These are phyloP conservation scores for Pseudorasbora parva DNA, from an alignment of 2,113 vertebrate species.

Conservation along the genomic window DNA sequence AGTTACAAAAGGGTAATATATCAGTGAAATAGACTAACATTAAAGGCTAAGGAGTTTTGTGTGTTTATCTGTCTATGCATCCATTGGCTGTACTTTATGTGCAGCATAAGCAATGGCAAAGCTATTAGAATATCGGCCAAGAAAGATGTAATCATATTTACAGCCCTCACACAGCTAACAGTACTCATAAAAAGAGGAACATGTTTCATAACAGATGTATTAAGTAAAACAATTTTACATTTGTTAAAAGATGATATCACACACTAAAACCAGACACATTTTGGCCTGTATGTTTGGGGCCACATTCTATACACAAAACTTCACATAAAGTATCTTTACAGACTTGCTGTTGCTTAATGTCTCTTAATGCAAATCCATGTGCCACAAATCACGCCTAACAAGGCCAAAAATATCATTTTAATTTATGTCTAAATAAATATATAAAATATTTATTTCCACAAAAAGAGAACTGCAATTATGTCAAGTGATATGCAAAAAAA, in stretches of 20 bases:
- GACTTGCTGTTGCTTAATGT: background rate
- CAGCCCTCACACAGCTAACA: conserved; percentile 23
- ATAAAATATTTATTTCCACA: background rate
- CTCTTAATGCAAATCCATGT: background rate
- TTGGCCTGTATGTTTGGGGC: conserved; percentile 15
- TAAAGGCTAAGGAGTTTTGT: background rate
- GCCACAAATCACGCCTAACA: background rate
- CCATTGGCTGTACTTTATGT: background rate
- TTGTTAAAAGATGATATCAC: conserved; percentile 23
- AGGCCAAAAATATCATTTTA: background rate
- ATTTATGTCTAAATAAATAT: background rate
- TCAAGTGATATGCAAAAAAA: background rate
- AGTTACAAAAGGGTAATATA: conserved; percentile 12
- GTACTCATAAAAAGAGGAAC: conserved; percentile 44
- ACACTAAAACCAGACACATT: conserved; percentile 33
- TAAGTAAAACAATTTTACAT: conserved; percentile 36
- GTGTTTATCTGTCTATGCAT: conserved; percentile 15
- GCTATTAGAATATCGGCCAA: conserved; percentile 37
- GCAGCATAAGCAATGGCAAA: conserved; percentile 1
- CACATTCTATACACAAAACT: conserved; percentile 26
- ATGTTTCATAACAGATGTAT: conserved; percentile 53
- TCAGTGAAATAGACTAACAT: conserved; percentile 16
- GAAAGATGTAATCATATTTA: conserved; percentile 55
- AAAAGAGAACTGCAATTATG: background rate
- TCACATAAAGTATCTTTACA: conserved; percentile 32